Evolutionary conservation across 2,113 vertebrate species (phyloP).

Genomic region (Vombatus ursinus): DNA sequence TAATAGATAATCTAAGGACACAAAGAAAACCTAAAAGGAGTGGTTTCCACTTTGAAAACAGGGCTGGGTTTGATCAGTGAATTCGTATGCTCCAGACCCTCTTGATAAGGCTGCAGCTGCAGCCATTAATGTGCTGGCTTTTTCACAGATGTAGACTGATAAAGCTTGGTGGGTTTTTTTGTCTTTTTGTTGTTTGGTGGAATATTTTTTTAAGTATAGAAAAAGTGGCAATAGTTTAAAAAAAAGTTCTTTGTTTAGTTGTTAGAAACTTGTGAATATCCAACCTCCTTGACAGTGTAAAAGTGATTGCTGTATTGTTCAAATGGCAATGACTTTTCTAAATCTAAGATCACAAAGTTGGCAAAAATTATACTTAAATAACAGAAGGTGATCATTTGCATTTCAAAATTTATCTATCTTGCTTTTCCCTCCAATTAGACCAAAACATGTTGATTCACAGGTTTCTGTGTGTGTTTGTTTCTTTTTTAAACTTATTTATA

Average conservation of each 20-base stretch:
- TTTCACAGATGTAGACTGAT: conserved; percentile 69
- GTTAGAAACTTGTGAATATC: conserved; percentile 41
- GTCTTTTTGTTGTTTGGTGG: conserved; percentile 66
- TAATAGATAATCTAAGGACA: conserved; percentile 51
- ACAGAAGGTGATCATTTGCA: conserved; percentile 89
- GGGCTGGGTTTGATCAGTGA: conserved; percentile 57
- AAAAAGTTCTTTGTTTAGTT: conserved; percentile 52
- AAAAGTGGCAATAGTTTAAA: conserved; percentile 37
- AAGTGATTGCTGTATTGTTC: conserved; percentile 52
- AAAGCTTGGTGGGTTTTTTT: conserved; percentile 31
- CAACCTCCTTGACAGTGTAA: conserved; percentile 19
- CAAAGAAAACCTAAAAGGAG: conserved; percentile 68
- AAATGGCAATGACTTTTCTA: conserved; percentile 74
- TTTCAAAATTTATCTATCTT: conserved; percentile 88
- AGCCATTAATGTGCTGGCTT: conserved; percentile 53
- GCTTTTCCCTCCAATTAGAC: conserved; percentile 86
- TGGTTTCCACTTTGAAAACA: conserved; percentile 55
- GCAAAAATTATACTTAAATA: conserved; percentile 80
- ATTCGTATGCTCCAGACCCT: conserved; percentile 63
- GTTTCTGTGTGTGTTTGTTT: conserved; percentile 83
- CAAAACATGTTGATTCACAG: conserved; percentile 90
- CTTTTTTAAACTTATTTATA: conserved; percentile 90
- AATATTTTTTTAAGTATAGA: conserved; percentile 62
- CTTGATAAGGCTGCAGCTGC: conserved; percentile 59
- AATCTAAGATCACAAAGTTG: conserved; percentile 80